Base-by-base conservation (phyloP, 1,140 invertebrate genomes). In the Lepidotrigona ventralis region DNA sequence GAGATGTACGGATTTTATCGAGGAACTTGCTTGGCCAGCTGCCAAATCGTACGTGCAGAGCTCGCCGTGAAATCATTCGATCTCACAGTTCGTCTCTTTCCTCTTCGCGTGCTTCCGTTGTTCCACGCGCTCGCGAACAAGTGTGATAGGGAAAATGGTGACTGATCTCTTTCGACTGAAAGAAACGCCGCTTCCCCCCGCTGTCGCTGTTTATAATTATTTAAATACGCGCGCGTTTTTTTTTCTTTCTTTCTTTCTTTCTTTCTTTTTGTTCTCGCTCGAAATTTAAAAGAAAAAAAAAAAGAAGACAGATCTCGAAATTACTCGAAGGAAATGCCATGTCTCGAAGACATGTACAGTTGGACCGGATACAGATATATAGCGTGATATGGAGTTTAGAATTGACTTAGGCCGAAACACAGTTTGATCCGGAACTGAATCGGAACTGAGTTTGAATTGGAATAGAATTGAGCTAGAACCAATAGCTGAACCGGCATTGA, bases 21-120 rank as follows among this genome's bases (percentile, higher is more conserved):
- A 68, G 56, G 56, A 88, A 85, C 75, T 86, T 85, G 46, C 68
- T 88, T 91, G 89, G 91, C 81, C 26, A 63, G n/a, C n/a, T 79
- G 88, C 86, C 90, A 90, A 90, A 91, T 90, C 85, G 86, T 54
- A 87, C 73, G 79, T 80, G 80, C 85, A 86, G 6, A 77, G 39
- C 60, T 79, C 71, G 21, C 66, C 26, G 78, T 63, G 66, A 78
- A 78, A 86, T 81, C 64, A 33, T 76, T 81, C 81, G 63, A 86
- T 89, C 68, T 78, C 72, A 15, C 58, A 6, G n/a, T 14, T 78
- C 72, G 29, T 68, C 77, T 21, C 23, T 54, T 60, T 51, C 58
- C 71, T 21, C 11, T 81, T 53, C 19, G 0, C 51, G 33, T 33
- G 56, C 15, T 53, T 3, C 15, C 19, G 29, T 19, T 46, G 46